Conservation (phyloP, 2,888 invertebrate genomes). For the Parnassius smintheus region DNA sequence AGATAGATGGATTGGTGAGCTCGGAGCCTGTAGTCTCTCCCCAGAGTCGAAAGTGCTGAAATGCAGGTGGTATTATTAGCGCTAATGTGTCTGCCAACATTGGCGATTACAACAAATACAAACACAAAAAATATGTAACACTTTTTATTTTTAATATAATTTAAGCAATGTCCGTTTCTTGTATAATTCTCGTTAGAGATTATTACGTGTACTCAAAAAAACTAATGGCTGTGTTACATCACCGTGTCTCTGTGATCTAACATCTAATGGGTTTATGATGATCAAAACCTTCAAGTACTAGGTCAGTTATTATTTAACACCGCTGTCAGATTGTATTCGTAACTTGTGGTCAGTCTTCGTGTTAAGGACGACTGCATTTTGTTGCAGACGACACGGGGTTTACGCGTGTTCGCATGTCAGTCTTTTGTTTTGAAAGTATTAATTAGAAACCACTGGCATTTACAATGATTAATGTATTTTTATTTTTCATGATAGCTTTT, state of each 20-base stretch:
- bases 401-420: conserved; percentile 12
- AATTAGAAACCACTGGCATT: background rate
- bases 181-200: too few relatives aligned
- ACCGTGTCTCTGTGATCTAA: conserved; percentile 17
- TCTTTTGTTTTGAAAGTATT: conserved; percentile 6
- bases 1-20: too few relatives aligned
- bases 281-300: conserved; percentile 32
- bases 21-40: too few relatives aligned
- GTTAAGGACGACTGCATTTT: conserved; percentile 23
- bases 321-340: conserved; percentile 15
- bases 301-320: conserved; percentile 38
- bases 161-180: too few relatives aligned
- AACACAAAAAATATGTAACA: too few relatives aligned
- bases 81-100: too few relatives aligned
- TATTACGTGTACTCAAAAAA: conserved; percentile 6
- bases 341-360: background rate
- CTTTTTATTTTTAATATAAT: too few relatives aligned
- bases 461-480: too few relatives aligned
- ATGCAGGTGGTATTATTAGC: too few relatives aligned
- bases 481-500: too few relatives aligned
- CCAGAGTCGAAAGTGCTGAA: too few relatives aligned
- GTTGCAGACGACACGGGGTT: conserved; percentile 9
- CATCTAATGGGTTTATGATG: conserved; percentile 26
- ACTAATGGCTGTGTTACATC: conserved; percentile 20
- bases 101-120: too few relatives aligned